These are phyloP conservation scores for Periparus ater DNA, from an alignment of 2,797 vertebrate species.

Conservation along the genomic window DNA sequence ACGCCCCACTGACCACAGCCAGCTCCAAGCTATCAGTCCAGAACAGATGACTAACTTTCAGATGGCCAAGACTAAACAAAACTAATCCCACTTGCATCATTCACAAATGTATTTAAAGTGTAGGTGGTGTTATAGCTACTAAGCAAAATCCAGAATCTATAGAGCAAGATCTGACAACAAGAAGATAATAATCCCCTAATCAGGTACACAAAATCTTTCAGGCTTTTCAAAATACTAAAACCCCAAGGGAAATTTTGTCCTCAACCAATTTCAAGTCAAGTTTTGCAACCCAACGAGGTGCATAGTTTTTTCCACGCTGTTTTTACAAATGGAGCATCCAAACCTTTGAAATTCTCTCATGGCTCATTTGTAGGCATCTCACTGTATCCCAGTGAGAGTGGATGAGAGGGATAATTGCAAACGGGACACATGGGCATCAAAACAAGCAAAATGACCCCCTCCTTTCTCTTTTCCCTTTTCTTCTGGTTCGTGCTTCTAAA, in stretches of 20 bases:
- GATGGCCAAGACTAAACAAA: background rate
- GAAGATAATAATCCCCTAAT: background rate
- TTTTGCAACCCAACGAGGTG: background rate
- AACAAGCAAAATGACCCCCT: constrained; percentile 54
- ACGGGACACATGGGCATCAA: constrained; percentile 43
- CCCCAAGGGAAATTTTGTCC: background rate
- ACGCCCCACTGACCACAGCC: background rate
- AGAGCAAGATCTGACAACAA: background rate
- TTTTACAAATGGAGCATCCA: background rate
- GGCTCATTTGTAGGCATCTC: constrained; percentile 60
- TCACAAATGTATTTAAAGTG: background rate
- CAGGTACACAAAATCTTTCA: background rate
- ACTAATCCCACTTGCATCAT: background rate
- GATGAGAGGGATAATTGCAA: constrained; percentile 59
- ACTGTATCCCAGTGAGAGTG: constrained; percentile 30
- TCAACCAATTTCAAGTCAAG: constrained; percentile 14
- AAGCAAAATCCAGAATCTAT: background rate
- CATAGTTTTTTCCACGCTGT: background rate
- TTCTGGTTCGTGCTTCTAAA: constrained; percentile 9
- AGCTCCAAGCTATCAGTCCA: background rate
- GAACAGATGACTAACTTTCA: background rate
- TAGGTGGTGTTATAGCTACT: background rate
- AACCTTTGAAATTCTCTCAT: constrained; percentile 49
- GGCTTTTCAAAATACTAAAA: constrained; percentile 14
- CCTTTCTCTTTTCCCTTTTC: background rate